Evolutionary conservation across 2,113 vertebrate species (phyloP).

Genomic region (Pterocles gutturalis): DNA sequence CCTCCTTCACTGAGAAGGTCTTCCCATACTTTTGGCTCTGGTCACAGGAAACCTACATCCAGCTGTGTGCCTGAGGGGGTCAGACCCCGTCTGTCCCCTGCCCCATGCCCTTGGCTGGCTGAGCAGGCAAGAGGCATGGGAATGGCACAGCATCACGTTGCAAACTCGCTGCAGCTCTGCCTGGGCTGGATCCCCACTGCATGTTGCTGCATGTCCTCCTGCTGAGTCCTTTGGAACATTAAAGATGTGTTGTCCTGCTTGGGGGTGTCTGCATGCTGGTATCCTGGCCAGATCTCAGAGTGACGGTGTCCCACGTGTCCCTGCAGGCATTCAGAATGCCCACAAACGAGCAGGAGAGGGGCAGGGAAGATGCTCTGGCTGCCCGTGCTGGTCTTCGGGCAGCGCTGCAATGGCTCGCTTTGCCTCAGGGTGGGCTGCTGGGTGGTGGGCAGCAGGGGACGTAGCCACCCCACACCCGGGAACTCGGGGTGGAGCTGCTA

Average conservation of each 20-base stretch:
- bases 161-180: neutral
- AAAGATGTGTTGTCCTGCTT: neutral
- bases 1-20: slow-evolving; percentile 39
- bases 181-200: neutral
- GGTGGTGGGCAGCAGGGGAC: neutral
- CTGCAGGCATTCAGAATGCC: accelerated
- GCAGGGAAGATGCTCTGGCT: neutral
- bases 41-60: neutral
- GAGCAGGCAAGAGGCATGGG: neutral
- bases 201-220: accelerated
- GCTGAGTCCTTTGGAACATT: neutral
- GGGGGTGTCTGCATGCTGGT: neutral
- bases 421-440: neutral
- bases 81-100: accelerated
- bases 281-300: accelerated
- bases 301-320: accelerated
- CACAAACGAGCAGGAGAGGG: neutral
- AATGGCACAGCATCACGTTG: accelerated
- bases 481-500: neutral
- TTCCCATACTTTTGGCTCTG: slow-evolving; percentile 42
- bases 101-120: neutral
- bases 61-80: neutral
- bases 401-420: neutral
- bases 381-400: accelerated
- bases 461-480: too few relatives aligned